Evolutionary conservation across 2,888 invertebrate genomes (phyloP), one percentile per base, ranked within the genome.

Genomic region (Noctuana brunneofusca): DNA sequence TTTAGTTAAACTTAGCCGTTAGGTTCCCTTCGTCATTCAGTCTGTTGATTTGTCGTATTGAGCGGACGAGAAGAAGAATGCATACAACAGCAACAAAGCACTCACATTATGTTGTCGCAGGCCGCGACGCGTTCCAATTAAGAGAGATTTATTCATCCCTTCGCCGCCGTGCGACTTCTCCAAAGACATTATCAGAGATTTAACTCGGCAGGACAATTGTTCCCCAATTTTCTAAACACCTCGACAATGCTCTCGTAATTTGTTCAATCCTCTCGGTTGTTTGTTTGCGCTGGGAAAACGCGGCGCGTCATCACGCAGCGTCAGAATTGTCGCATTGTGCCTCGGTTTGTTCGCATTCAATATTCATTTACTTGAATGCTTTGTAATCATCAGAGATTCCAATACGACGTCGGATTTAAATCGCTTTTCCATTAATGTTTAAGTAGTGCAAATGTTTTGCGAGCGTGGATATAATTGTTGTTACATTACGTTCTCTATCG

Each of bases 211-310:
- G 80, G 82, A 84, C 83, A 84, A 86, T 88, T 89, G 87, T 87
- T 82, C 84, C 83, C 83, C 84, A 86, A 89, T 87, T 87, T 87
- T 86, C 86, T 84, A 87, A 88, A 87, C 88, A 87, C 85, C 82
- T 84, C 73, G 76, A 87, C 86, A 86, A 86, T 86, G 83, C 81
- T 80, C 72, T 74, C 77, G 80, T 85, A 87, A 87, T 89, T 89
- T 87, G 87, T 89, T 86, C 78, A 77, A 79, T 84, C 83, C 80
- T 82, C 81, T 83, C 76, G 77, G 78, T 76, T 83, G 82, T 81
- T 82, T 80, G 85, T 86, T 85, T 87, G 80, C 80, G 75, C 78
- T 81, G 76, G 73, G 81, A 82, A 84, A 86, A 85, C 80, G 75
- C 75, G 68, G 72, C 75, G 75, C 81, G 79, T 81, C 81, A 83